Percentiles rank a stretch among this genome's conserved stretches.
Evolutionary conservation across 2,888 invertebrate genomes (phyloP).

Genomic region (Fabriciana adippe): DNA sequence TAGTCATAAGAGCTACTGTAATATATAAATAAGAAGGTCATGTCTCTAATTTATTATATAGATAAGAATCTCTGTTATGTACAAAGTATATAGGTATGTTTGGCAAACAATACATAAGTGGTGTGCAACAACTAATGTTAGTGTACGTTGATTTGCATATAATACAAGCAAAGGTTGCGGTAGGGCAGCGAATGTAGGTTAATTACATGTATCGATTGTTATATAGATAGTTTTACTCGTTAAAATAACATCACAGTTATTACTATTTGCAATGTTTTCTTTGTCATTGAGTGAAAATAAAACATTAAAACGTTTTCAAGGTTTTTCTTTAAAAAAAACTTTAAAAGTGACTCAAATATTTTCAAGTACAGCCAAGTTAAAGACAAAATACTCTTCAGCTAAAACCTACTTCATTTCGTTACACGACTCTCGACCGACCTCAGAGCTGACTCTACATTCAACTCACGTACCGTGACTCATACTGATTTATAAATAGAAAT

Average conservation of each 20-base stretch:
- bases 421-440: background rate
- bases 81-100: background rate
- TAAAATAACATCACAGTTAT: too few relatives aligned
- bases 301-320: too few relatives aligned
- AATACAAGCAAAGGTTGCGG: constrained; percentile 22
- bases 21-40: too few relatives aligned
- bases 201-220: constrained; percentile 17
- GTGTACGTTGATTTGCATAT: constrained; percentile 16
- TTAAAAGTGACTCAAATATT: too few relatives aligned
- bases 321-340: too few relatives aligned
- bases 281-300: too few relatives aligned
- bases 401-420: background rate
- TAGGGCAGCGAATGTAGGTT: constrained; percentile 22
- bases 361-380: too few relatives aligned
- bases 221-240: background rate
- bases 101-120: constrained; percentile 1
- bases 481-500: constrained; percentile 9
- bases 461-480: constrained; percentile 14
- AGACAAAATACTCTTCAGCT: too few relatives aligned
- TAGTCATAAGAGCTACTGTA: too few relatives aligned
- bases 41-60: too few relatives aligned
- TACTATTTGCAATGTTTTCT: too few relatives aligned
- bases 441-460: background rate
- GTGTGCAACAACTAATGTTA: constrained; percentile 5
- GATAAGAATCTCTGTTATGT: too few relatives aligned